Conservation (phyloP, 1,140 invertebrate genomes). For the Hyposmocoma kahamanoa region DNA sequence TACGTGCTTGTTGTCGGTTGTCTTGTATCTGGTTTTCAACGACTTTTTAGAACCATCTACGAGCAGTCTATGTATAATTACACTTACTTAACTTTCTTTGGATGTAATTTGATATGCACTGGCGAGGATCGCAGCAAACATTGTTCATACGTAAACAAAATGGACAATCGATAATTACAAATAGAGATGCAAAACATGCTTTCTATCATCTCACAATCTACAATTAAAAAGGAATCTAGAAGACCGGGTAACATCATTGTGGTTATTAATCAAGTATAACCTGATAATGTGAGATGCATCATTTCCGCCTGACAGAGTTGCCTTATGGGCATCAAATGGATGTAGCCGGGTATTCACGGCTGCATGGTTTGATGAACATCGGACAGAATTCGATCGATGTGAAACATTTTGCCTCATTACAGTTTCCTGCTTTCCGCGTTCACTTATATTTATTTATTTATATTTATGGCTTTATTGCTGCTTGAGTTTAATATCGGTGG, state of each 20-base stretch:
- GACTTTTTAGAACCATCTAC: too few species aligned
- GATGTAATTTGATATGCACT: too few species aligned
- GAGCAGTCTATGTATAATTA: too few species aligned
- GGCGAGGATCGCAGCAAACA: too few species aligned
- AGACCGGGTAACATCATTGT: conserved; percentile 41
- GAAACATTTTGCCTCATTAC: background rate
- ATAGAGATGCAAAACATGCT: conserved; percentile 46
- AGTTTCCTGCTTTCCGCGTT: conserved; percentile 1
- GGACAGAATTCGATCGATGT: conserved; percentile 3
- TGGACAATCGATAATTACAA: conserved; percentile 2
- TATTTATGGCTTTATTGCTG: too few species aligned
- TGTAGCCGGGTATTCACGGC: background rate
- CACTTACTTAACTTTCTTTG: too few species aligned
- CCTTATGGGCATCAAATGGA: background rate
- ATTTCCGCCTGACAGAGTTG: background rate
- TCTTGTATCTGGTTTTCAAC: too few species aligned
- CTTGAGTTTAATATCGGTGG: too few species aligned
- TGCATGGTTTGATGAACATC: conserved; percentile 1
- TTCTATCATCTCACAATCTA: too few species aligned
- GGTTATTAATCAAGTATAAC: conserved; percentile 32
- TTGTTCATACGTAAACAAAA: too few species aligned
- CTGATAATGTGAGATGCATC: background rate
- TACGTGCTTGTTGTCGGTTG: too few species aligned
- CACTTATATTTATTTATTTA: too few species aligned
- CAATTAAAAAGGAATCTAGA: conserved; percentile 49